Conservation (phyloP, 2,888 invertebrate species). For the Pseudolycoriella hygida region DNA sequence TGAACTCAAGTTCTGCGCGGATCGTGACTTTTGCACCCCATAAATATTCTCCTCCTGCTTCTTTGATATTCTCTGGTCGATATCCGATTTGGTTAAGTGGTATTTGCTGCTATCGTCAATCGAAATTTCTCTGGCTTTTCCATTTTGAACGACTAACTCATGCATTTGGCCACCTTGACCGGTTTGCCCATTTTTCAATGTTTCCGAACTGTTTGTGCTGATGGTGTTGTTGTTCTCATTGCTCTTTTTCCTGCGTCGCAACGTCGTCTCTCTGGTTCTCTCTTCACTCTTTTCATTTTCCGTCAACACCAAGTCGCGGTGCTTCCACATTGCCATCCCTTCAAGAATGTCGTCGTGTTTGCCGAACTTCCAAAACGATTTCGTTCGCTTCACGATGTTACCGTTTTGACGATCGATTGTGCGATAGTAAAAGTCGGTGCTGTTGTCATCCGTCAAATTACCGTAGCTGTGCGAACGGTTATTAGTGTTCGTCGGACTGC, state of each 20-base stretch:
- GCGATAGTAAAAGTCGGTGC: slow-evolving; percentile 24
- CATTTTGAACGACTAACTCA: neutral
- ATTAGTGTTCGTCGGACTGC: slow-evolving; percentile 22
- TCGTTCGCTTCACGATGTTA: slow-evolving; percentile 57
- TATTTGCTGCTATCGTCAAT: slow-evolving; percentile 5
- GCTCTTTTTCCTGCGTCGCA: slow-evolving; percentile 18
- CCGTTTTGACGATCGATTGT: slow-evolving; percentile 27
- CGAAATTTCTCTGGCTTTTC: neutral
- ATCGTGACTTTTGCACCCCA: slow-evolving; percentile 6
- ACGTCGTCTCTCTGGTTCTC: slow-evolving; percentile 3
- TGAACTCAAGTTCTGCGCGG: slow-evolving; percentile 4
- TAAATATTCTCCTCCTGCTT: slow-evolving; percentile 7
- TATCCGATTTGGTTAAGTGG: slow-evolving; percentile 8
- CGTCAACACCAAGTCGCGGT: slow-evolving; percentile 63
- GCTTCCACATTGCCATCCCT: slow-evolving; percentile 76
- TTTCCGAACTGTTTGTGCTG: slow-evolving; percentile 9
- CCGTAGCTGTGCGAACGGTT: slow-evolving; percentile 16
- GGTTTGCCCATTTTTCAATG: slow-evolving; percentile 8
- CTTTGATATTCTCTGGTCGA: slow-evolving; percentile 6
- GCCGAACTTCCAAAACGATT: slow-evolving; percentile 74
- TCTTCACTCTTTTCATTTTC: slow-evolving; percentile 31
- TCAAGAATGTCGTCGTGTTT: slow-evolving; percentile 56
- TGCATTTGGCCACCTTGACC: neutral
- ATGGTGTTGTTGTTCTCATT: slow-evolving; percentile 22
- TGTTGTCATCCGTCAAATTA: slow-evolving; percentile 18